Conservation (phyloP, 1,140 invertebrate species). For the Maniola jurtina region DNA sequence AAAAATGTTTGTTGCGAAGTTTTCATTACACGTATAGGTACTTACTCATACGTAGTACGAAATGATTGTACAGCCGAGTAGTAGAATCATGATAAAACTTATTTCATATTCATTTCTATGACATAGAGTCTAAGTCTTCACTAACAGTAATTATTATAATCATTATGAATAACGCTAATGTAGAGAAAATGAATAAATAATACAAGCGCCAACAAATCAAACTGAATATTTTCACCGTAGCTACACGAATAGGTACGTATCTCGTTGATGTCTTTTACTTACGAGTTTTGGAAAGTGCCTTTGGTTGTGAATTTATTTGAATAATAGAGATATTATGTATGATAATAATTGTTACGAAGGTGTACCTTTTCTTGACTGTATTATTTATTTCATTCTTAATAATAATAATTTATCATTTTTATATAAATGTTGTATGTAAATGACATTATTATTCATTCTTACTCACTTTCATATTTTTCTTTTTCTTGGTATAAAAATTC, state of each 20-base stretch:
- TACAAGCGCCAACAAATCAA: not conserved
- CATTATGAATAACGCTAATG: not conserved
- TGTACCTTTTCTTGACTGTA: not conserved
- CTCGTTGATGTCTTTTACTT: conserved; percentile 76
- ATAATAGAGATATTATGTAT: not conserved
- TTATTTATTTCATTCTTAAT: not conserved
- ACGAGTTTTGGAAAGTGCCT: conserved; percentile 46
- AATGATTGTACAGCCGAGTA: not conserved
- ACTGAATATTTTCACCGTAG: conserved; percentile 7
- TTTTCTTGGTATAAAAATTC: too few relatives aligned
- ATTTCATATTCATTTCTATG: not conserved
- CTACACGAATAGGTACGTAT: conserved; percentile 23
- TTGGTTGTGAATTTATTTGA: conserved; percentile 7
- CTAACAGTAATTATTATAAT: conserved; percentile 11
- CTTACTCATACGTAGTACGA: not conserved
- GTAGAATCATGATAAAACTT: conserved; percentile 7
- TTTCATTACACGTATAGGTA: not conserved
- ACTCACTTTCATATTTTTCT: too few relatives aligned
- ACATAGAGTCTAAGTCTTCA: not conserved
- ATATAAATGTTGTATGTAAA: too few relatives aligned
- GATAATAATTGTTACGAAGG: not conserved
- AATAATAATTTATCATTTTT: not conserved
- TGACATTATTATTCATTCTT: too few relatives aligned
- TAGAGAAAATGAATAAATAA: not conserved
- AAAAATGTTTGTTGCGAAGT: not conserved